Conservation (phyloP, 2,888 invertebrate species). For the Panopea generosa region DNA sequence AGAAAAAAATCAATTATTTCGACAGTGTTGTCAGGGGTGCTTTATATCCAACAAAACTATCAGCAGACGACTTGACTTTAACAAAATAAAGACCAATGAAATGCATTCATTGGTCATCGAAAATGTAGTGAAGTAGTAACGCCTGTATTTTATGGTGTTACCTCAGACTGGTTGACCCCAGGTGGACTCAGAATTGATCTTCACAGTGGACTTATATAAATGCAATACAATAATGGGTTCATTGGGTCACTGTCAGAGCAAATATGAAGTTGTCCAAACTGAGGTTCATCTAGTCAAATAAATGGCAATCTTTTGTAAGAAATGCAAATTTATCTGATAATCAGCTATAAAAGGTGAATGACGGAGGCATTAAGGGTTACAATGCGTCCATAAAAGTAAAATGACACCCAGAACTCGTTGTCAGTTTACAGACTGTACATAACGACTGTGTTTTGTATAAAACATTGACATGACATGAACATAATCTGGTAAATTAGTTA, state of each 20-base stretch:
- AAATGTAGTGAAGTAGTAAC: slow-evolving; percentile 16
- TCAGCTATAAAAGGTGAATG: slow-evolving; percentile 7
- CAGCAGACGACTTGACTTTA: too few species aligned
- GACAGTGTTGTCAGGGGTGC: too few species aligned
- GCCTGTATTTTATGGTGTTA: slow-evolving; percentile 34
- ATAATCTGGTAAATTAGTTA: too few species aligned
- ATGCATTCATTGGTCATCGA: slow-evolving; percentile 1
- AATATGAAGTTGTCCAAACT: slow-evolving; percentile 17
- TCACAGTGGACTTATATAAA: slow-evolving; percentile 13
- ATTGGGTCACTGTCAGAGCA: slow-evolving; percentile 28
- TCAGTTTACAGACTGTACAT: too few species aligned
- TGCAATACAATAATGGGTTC: slow-evolving; percentile 16
- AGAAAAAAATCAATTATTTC: too few species aligned
- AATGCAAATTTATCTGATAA: slow-evolving; percentile 35
- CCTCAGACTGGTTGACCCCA: slow-evolving; percentile 31
- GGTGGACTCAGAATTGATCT: not conserved
- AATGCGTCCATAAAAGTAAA: too few species aligned
- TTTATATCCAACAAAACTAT: too few species aligned
- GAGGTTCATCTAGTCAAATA: slow-evolving; percentile 27
- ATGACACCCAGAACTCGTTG: too few species aligned
- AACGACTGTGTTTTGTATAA: too few species aligned
- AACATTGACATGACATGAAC: too few species aligned
- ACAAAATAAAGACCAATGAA: too few species aligned
- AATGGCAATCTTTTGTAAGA: slow-evolving; percentile 17
- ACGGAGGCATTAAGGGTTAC: too few species aligned